Conservation (phyloP, 1,140 invertebrate genomes). For the Drosophila asahinai region DNA sequence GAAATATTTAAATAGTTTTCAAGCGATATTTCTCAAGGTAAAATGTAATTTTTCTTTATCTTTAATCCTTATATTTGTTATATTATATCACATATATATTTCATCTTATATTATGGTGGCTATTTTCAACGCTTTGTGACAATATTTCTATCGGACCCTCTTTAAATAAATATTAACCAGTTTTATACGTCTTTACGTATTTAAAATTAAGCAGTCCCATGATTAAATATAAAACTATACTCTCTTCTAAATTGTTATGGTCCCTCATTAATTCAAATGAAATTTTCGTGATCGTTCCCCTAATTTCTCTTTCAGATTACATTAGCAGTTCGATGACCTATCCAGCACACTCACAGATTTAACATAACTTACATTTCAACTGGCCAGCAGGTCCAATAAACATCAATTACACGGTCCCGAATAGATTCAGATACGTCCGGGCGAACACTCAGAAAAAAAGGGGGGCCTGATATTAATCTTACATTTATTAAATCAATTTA, state of each 20-base stretch:
- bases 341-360: constrained; percentile 6
- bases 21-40: neutral
- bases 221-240: neutral
- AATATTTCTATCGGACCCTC: neutral
- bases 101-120: neutral
- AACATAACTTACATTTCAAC: constrained; percentile 2
- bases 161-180: too few species aligned
- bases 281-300: neutral
- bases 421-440: constrained; percentile 12
- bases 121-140: too few species aligned
- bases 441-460: neutral
- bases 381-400: constrained; percentile 19
- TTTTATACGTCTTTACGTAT: neutral
- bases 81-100: too few species aligned
- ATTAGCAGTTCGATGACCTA: constrained; percentile 28
- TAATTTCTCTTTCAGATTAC: constrained; percentile 15
- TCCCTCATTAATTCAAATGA: neutral
- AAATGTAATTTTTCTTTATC: too few species aligned
- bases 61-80: too few species aligned
- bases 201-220: neutral
- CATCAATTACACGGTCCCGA: constrained; percentile 26
- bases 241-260: neutral
- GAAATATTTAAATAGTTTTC: neutral
- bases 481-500: neutral
- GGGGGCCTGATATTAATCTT: neutral